Conservation (phyloP, 2,797 vertebrate species). For the Pangasius macronema region DNA sequence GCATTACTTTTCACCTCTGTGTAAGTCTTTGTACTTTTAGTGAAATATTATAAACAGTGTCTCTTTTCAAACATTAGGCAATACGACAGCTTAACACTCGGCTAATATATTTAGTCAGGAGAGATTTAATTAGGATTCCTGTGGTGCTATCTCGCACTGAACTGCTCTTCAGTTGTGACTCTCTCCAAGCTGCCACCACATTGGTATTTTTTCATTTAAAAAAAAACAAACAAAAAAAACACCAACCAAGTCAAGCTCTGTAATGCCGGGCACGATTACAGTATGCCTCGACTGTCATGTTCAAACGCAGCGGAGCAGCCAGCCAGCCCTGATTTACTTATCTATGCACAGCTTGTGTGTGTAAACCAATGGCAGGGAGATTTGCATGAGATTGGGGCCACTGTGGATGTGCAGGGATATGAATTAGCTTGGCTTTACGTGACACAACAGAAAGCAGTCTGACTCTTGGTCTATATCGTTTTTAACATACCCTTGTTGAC, state of each 20-base stretch:
- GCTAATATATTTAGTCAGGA: not conserved
- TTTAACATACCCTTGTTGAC: not conserved
- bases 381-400: conserved; percentile 30
- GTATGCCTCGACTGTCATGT: not conserved
- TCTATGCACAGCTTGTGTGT: conserved; percentile 11
- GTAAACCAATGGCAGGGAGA: conserved; percentile 14
- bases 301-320: not conserved
- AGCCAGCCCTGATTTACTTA: conserved; percentile 17
- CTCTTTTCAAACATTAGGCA: not conserved
- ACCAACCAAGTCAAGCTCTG: no score
- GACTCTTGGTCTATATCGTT: not conserved
- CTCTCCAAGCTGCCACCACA: not conserved
- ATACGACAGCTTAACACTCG: not conserved
- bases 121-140: not conserved
- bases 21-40: not conserved
- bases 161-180: not conserved
- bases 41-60: not conserved
- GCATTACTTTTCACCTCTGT: not conserved
- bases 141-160: not conserved
- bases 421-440: not conserved
- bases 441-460: not conserved
- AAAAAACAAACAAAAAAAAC: not conserved
- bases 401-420: not conserved
- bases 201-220: not conserved
- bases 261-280: not conserved